Evolutionary conservation across 2,888 invertebrate genomes (phyloP), one percentile per base, ranked within the genome.

Genomic region (Hylaea fasciaria): DNA sequence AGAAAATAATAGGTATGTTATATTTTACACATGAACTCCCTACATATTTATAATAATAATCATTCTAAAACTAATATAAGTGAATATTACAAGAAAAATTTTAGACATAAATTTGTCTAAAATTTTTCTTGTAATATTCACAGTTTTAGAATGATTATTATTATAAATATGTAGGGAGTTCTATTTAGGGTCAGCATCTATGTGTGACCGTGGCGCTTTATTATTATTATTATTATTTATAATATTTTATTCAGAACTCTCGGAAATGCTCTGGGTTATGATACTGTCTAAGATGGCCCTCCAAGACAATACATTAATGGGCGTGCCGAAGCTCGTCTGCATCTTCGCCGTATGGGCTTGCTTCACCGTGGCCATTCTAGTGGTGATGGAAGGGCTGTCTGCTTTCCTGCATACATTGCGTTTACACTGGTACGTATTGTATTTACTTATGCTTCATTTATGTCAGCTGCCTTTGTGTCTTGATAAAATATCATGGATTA

Each of bases 301-400:
- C 0, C 71, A 76, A 9, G 76, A 78, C 0, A 77, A 79, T 29
- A 22, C 69, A 0, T 0, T n/a, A 0, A 3, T 84, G 0, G 94
- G 93, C 0, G 84, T 85, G 0, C 51, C 94, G 0, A 80, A 92
- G 11, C 76, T 96, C 2, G 95, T 94, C 69, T 39, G 94, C 0
- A 86, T 95, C 16, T 98, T 98, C 80, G 93, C 93, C 0, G 84
- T 94, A 0, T 98, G 97, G 96, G 95, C 96, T 0, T 73, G 91
- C 11, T 94, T 97, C 68, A 97, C 97, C 0, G 72, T 98, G 2
- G 93, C 94, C 49, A 96, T 98, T 69, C 90, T 98, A 48, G 95
- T 98, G 12, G 85, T 97, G 64, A 98, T 98, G 97, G 98, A 98
- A 84, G 98, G 97, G 0, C 89, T 98, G 28, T 97, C 97, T 1